Conservation (phyloP, 2,888 invertebrate genomes). For the Yponomeuta evonymella region DNA sequence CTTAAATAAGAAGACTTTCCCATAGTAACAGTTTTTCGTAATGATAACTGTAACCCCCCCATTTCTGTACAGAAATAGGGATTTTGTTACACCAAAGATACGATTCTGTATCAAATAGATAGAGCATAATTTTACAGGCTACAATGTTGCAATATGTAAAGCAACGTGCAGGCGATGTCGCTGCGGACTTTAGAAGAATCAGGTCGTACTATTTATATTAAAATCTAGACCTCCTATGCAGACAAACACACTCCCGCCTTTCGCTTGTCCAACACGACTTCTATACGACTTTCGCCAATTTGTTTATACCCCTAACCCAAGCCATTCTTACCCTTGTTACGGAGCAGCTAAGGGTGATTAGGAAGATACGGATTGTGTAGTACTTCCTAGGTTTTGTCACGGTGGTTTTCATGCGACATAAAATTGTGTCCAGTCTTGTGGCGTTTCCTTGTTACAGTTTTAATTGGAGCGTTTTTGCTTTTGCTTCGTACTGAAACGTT, state of each 20-base stretch:
- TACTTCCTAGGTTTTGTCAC: constrained; percentile 10
- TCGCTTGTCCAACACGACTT: constrained; percentile 15
- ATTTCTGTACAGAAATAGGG: too few relatives aligned
- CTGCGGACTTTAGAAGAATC: not conserved
- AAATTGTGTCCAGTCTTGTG: constrained; percentile 10
- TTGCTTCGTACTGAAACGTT: too few relatives aligned
- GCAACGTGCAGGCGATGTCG: not conserved
- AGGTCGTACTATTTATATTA: constrained; percentile 1
- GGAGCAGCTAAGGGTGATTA: not conserved
- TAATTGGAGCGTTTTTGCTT: not conserved
- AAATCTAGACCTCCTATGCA: constrained; percentile 15
- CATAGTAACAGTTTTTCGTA: too few relatives aligned
- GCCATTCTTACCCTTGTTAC: not conserved
- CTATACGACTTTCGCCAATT: not conserved
- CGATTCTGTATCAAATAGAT: too few relatives aligned
- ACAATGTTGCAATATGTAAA: too few relatives aligned
- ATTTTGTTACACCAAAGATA: too few relatives aligned
- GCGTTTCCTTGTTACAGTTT: constrained; percentile 1
- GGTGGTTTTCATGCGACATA: not conserved
- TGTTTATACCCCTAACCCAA: not conserved
- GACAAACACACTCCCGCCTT: constrained; percentile 18
- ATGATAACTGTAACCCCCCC: too few relatives aligned
- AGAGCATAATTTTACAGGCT: too few relatives aligned
- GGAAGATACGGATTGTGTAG: not conserved
- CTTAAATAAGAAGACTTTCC: too few relatives aligned